Conservation (phyloP, 2,113 vertebrate species). For the Periophthalmus modestus region DNA sequence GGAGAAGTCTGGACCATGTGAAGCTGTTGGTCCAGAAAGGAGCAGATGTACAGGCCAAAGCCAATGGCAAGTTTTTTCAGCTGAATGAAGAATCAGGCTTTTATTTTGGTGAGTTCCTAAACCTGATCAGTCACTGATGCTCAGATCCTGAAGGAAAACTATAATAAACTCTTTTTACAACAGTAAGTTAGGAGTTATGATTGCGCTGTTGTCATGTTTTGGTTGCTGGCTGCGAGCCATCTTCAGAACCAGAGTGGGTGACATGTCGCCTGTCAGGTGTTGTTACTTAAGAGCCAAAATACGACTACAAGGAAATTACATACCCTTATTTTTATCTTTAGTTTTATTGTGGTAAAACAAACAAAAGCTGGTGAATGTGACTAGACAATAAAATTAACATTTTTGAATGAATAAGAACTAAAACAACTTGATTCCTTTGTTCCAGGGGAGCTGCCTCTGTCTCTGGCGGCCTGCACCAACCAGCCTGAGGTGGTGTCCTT, state of each 20-base stretch:
- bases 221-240: too few relatives aligned
- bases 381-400: too few relatives aligned
- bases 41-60: conserved; percentile 86
- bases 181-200: too few relatives aligned
- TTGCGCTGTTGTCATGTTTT: too few relatives aligned
- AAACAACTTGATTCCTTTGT: background rate
- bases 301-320: too few relatives aligned
- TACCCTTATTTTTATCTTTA: too few relatives aligned
- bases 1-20: conserved; percentile 82
- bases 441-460: conserved; percentile 87
- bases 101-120: conserved; percentile 82
- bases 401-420: background rate
- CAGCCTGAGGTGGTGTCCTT: conserved; percentile 85
- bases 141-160: background rate
- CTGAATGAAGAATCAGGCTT: conserved; percentile 80
- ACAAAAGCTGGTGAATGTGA: too few relatives aligned
- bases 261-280: too few relatives aligned
- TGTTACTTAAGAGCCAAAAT: too few relatives aligned
- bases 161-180: too few relatives aligned
- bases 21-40: conserved; percentile 85
- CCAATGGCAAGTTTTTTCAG: conserved; percentile 87
- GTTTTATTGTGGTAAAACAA: too few relatives aligned
- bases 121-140: background rate
- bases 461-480: conserved; percentile 89
- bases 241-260: too few relatives aligned